Percentiles rank a stretch among this genome's conserved stretches.
phyloP scores from a whole-genome alignment of 2,888 invertebrate genomes.

The Linyphia triangularis region DNA sequence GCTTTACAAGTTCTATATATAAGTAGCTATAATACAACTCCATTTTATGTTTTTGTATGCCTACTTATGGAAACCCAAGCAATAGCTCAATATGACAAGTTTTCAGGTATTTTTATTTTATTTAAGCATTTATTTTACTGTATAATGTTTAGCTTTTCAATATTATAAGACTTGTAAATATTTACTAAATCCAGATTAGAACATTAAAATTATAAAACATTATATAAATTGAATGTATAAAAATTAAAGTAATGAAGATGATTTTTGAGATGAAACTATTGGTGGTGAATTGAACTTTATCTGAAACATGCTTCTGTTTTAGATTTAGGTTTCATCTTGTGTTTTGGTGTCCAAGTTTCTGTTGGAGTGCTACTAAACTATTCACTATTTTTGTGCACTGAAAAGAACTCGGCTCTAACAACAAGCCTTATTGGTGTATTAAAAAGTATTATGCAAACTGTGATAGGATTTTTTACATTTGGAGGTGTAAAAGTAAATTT shows the following conservation, averaged over 20 bases:
- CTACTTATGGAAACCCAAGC: conserved; percentile 77
- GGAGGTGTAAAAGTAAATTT: conserved; percentile 79
- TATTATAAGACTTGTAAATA: not conserved
- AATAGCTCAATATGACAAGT: conserved; percentile 13
- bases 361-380: conserved; percentile 80
- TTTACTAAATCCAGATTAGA: no score
- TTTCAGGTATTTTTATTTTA: conserved; percentile 53
- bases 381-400: conserved; percentile 81
- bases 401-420: conserved; percentile 81
- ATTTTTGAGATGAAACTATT: no score
- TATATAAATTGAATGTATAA: no score
- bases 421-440: conserved; percentile 80
- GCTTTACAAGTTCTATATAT: conserved; percentile 80
- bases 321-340: conserved; percentile 78
- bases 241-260: no score
- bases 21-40: conserved; percentile 80
- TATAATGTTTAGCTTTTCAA: not conserved
- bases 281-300: no score
- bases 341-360: conserved; percentile 78
- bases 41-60: conserved; percentile 78
- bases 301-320: conserved; percentile 73
- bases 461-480: conserved; percentile 80
- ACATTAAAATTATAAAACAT: no score
- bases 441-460: conserved; percentile 80
- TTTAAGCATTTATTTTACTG: not conserved